A percentile compares a stretch with the other conserved stretches of the same genome.
These are phyloP conservation scores for Muscidifurax raptorellus DNA, from an alignment of 1,140 invertebrate species.

Conservation along the genomic window DNA sequence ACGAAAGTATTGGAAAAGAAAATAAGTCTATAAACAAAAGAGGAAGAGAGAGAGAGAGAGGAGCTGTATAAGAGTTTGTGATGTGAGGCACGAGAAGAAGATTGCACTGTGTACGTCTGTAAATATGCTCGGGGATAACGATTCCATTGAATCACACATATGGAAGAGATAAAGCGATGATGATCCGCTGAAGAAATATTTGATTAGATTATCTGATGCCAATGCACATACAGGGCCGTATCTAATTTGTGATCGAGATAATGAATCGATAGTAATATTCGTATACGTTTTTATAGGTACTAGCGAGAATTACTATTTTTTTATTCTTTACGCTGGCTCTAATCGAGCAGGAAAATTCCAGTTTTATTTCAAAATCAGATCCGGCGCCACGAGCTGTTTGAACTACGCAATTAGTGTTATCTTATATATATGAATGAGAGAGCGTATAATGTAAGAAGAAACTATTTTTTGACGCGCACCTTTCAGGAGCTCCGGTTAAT, in stretches of 20 bases:
- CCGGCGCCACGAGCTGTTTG: not conserved
- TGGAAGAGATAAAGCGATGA: not conserved
- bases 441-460: not conserved
- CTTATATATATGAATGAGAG: not conserved
- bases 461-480: not conserved
- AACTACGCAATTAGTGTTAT: not conserved
- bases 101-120: not conserved
- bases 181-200: slow-evolving; percentile 12
- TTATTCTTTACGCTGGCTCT: not conserved
- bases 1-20: not conserved
- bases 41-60: not conserved
- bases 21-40: slow-evolving; percentile 10
- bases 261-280: too few relatives aligned
- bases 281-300: not conserved
- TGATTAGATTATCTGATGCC: slow-evolving; percentile 18
- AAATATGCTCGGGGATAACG: slow-evolving; percentile 11
- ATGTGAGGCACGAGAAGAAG: not conserved
- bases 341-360: not conserved
- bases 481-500: not conserved
- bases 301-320: not conserved
- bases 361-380: not conserved
- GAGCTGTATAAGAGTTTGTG: not conserved
- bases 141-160: not conserved
- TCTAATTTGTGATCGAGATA: too few relatives aligned
- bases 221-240: not conserved